phyloP scores from a whole-genome alignment of 2,888 invertebrate species.

The Eupsilia transversa region DNA sequence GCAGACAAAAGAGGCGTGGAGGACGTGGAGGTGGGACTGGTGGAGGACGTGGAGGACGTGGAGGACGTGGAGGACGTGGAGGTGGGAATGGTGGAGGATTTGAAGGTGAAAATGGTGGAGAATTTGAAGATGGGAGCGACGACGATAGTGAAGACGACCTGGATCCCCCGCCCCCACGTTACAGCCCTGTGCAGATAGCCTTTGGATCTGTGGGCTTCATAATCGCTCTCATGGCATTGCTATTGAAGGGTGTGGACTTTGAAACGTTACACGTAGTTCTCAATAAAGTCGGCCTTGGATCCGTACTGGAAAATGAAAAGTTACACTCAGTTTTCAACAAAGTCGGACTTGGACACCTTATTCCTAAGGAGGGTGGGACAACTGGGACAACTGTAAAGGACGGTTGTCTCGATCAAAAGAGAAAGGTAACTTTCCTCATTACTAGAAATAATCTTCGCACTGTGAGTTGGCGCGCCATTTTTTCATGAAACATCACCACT shows the following conservation, averaged over 20 bases:
- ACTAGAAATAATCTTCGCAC: slow-evolving; percentile 3
- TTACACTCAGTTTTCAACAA: slow-evolving; percentile 33
- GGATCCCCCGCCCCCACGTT: slow-evolving; percentile 25
- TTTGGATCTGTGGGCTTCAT: slow-evolving; percentile 45
- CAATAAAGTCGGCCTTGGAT: slow-evolving; percentile 56
- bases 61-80: too few relatives aligned
- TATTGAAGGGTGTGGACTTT: slow-evolving; percentile 41
- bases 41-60: too few relatives aligned
- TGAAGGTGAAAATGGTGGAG: too few relatives aligned
- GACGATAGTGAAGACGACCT: too few relatives aligned
- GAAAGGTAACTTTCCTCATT: slow-evolving; percentile 29
- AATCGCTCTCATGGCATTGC: slow-evolving; percentile 23
- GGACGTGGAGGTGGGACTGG: too few relatives aligned
- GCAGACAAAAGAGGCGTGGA: not conserved
- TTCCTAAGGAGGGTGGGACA: too few relatives aligned
- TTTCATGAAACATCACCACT: not conserved
- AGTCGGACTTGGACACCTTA: slow-evolving; percentile 58
- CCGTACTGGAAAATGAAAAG: too few relatives aligned
- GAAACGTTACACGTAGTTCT: slow-evolving; percentile 36
- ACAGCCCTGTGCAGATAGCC: slow-evolving; percentile 12
- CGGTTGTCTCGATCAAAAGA: slow-evolving; percentile 3
- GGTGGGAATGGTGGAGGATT: too few relatives aligned
- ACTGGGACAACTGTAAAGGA: too few relatives aligned
- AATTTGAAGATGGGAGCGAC: not conserved
- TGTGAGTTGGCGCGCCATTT: not conserved